Conservation (phyloP, 2,888 invertebrate genomes). For the Cheilosia vulpina region DNA sequence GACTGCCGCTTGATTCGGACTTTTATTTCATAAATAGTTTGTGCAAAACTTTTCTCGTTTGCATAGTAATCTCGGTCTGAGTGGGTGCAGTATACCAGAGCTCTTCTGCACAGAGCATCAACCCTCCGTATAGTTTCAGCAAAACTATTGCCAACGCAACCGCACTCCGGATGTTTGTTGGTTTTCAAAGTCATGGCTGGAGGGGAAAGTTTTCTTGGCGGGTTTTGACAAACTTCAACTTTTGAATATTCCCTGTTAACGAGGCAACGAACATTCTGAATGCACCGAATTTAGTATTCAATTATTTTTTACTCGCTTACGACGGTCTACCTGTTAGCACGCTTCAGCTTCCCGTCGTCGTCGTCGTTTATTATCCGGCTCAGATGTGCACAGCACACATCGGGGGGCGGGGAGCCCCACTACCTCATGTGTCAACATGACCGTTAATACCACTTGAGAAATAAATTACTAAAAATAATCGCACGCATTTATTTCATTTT, state of each 20-base stretch:
- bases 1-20: conserved; percentile 72
- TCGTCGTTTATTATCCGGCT: conserved; percentile 54
- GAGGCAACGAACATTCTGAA: conserved; percentile 37
- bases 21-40: conserved; percentile 75
- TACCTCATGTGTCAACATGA: conserved; percentile 71
- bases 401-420: background rate
- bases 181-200: conserved; percentile 65
- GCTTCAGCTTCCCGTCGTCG: conserved; percentile 14
- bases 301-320: conserved; percentile 35
- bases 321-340: conserved; percentile 27
- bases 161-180: conserved; percentile 57
- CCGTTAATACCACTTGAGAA: conserved; percentile 73
- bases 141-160: conserved; percentile 46
- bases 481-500: conserved; percentile 75
- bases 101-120: conserved; percentile 4
- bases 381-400: conserved; percentile 20
- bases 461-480: conserved; percentile 75
- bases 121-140: background rate
- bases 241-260: conserved; percentile 60
- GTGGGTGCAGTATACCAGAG: conserved; percentile 40
- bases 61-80: conserved; percentile 74
- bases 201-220: conserved; percentile 34
- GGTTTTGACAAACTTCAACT: conserved; percentile 44
- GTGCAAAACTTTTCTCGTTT: conserved; percentile 71
- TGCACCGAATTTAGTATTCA: conserved; percentile 51